phyloP scores from a whole-genome alignment of 2,888 invertebrate species.

The Escarpia spicata region DNA sequence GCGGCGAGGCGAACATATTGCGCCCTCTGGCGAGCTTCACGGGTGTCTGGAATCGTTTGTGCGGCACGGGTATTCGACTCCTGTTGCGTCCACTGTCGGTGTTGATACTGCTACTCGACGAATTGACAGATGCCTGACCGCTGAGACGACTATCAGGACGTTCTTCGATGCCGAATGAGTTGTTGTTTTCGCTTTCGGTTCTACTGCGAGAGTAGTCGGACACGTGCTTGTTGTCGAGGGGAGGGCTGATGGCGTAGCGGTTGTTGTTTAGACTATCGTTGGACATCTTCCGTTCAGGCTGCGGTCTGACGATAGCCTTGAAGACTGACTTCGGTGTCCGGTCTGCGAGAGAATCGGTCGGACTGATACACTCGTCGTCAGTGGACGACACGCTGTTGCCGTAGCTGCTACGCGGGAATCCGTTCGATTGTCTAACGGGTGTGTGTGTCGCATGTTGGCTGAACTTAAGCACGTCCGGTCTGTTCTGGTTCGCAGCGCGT shows the following conservation, averaged over 20 bases:
- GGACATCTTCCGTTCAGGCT: background rate
- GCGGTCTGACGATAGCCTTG: background rate
- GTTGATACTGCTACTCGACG: background rate
- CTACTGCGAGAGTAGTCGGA: background rate
- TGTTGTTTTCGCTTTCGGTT: background rate
- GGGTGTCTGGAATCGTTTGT: background rate
- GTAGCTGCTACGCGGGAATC: background rate
- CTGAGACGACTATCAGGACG: background rate
- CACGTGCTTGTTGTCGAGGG: background rate
- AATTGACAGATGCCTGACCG: background rate
- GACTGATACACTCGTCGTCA: background rate
- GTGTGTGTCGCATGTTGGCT: background rate
- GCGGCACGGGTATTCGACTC: background rate
- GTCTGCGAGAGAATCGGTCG: background rate
- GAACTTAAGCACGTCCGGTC: background rate
- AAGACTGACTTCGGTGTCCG: background rate
- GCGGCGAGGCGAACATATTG: background rate
- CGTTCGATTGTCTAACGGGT: background rate
- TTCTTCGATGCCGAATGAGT: background rate
- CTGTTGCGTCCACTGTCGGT: background rate
- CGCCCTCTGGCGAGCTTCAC: background rate
- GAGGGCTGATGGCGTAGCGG: background rate
- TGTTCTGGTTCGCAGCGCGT: background rate
- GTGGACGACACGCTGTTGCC: constrained; percentile 10
- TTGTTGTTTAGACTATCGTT: background rate